These are phyloP conservation scores for Nibea coibor DNA, from an alignment of 2,113 vertebrate genomes.

Conservation along the genomic window DNA sequence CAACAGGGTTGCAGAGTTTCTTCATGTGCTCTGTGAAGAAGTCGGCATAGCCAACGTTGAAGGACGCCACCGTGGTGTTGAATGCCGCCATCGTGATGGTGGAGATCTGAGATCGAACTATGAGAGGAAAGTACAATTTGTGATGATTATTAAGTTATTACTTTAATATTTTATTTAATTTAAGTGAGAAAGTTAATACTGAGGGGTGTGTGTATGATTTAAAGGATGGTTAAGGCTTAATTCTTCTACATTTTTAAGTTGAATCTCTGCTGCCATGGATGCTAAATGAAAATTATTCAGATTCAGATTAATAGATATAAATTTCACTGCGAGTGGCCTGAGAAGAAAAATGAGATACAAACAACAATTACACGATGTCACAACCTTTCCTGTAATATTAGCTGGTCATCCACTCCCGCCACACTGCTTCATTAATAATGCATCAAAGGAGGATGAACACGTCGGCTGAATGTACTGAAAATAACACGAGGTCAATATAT, in stretches of 20 bases:
- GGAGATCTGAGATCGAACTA: conserved; percentile 98
- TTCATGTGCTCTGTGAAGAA: conserved; percentile 99
- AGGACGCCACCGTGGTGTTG: conserved; percentile 97
- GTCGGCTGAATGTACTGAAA: too few relatives aligned
- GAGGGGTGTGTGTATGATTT: not conserved
- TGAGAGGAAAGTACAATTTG: not conserved
- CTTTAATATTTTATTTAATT: not conserved
- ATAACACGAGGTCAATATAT: too few relatives aligned
- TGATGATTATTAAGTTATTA: not conserved
- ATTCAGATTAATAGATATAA: too few relatives aligned
- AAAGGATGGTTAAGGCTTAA: not conserved
- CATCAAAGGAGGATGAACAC: conserved; percentile 55
- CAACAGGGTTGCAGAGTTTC: conserved; percentile 94
- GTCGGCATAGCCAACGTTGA: conserved; percentile 97
- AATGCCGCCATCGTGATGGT: conserved; percentile 99
- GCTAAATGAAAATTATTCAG: too few relatives aligned
- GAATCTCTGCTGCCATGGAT: too few relatives aligned
- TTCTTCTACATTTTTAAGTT: too few relatives aligned
- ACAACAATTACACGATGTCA: conserved; percentile 15
- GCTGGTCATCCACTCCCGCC: conserved; percentile 20
- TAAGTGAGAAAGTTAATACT: not conserved
- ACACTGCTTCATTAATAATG: conserved; percentile 65
- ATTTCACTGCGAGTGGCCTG: too few relatives aligned
- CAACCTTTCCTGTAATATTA: conserved; percentile 31
- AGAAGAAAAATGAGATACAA: too few relatives aligned